Evolutionary conservation across 2,888 invertebrate species (phyloP), one percentile per base, ranked within the genome.

Genomic region (Candidula unifasciata): DNA sequence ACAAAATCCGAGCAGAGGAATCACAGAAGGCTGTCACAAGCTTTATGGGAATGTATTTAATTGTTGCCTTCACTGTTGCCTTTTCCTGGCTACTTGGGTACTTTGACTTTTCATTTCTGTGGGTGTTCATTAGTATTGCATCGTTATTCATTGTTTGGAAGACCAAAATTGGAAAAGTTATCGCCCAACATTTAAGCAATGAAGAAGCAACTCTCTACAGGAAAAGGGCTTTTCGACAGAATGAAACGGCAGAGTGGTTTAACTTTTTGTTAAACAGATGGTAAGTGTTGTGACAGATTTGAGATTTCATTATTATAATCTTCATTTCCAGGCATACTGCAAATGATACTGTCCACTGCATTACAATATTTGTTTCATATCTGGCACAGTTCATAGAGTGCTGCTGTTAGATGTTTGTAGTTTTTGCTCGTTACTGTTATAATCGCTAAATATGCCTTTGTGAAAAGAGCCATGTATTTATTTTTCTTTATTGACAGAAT

Each of bases 171-270:
- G 86, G 89, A 37, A 87, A 88, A 52, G 89, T 93, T 78, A 90
- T 92, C 33, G 90, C 91, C 44, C 89, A 89, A 78, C 90, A 91
- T 73, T 82, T 93, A 52, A 88, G 89, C 71, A 87, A 90, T 82
- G 91, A 92, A 69, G 92, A 92, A 79, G 85, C 93, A 0, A 91
- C 93, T 76, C 90, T 95, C 57, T 94, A 94, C 83, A 92, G 95
- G 66, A 93, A 94, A 86, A 91, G 94, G 44, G 95, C 95, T 2
- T 90, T 95, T 37, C 92, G 94, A n/a, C 94, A 94, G 86, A 94
- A 94, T 88, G 95, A 95, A 89, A 94, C 95, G 0, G 94, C 94
- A 44, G 95, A 95, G 88, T 95, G 95, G 95, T 91, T 95, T 71
- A 95, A 94, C 89, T 93, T 95, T 83, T 90, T 95, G 52, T 89